Conservation (phyloP, 2,113 vertebrate genomes). For the Cygnus atratus region DNA sequence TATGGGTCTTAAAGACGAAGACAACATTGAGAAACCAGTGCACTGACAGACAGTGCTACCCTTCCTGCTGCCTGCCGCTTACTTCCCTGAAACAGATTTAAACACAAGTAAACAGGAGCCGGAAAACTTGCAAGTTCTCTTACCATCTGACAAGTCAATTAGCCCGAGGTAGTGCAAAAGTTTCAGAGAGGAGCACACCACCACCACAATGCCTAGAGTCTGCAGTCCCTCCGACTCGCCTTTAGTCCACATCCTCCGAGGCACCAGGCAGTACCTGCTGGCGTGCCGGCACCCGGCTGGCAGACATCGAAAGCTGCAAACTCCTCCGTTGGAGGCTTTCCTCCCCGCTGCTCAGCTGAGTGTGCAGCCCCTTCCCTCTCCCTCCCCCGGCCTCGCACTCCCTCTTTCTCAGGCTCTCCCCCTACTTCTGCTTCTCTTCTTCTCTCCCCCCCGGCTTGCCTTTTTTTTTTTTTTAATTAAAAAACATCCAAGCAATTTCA, state of each 20-base stretch:
- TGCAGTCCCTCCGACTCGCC: constrained; percentile 86
- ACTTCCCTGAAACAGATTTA: not conserved
- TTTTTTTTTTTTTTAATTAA: not conserved
- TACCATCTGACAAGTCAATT: constrained; percentile 88
- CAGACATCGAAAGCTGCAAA: constrained; percentile 34
- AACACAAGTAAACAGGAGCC: constrained; percentile 12
- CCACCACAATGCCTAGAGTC: constrained; percentile 84
- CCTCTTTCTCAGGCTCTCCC: constrained; percentile 10
- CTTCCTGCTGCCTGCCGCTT: not conserved
- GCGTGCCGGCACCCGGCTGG: not conserved
- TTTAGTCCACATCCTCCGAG: constrained; percentile 75
- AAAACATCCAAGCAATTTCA: not conserved
- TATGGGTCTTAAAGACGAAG: not conserved
- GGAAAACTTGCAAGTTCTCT: constrained; percentile 69
- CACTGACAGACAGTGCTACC: not conserved
- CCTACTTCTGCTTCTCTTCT: not conserved
- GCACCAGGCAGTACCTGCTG: not conserved
- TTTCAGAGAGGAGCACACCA: constrained; percentile 88
- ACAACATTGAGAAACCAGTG: not conserved
- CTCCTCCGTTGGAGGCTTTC: constrained; percentile 15
- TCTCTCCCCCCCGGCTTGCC: not conserved
- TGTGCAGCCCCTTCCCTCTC: constrained; percentile 10
- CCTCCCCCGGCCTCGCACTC: not conserved
- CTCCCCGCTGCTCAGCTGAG: constrained; percentile 38
- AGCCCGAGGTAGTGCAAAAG: constrained; percentile 90